A percentile compares a stretch with the other conserved stretches of the same genome.
These are phyloP conservation scores for Psilopsiagon aymara DNA, from an alignment of 2,113 vertebrate genomes.

Conservation along the genomic window DNA sequence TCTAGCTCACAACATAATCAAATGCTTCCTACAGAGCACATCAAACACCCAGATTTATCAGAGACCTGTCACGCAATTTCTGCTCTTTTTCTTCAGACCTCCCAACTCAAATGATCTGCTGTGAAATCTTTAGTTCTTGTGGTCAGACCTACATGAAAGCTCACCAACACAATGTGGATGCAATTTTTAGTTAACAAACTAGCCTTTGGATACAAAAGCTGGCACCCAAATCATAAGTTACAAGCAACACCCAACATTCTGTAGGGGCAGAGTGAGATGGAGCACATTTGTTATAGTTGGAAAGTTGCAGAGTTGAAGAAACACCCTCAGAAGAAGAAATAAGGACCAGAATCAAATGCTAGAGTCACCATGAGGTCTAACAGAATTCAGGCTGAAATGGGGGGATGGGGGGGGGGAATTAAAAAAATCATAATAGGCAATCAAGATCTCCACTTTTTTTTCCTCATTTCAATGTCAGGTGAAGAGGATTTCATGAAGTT, in stretches of 20 bases:
- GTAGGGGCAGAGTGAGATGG: not conserved
- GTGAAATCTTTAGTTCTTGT: not conserved
- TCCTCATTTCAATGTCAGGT: not conserved
- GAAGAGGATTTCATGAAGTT: not conserved
- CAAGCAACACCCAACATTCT: not conserved
- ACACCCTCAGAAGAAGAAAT: not conserved
- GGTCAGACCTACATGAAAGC: not conserved
- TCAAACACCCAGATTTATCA: not conserved
- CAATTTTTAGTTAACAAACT: not conserved
- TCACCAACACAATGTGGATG: not conserved
- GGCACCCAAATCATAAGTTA: not conserved
- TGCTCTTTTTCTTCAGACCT: not conserved
- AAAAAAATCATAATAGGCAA: not conserved
- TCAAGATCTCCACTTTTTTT: not conserved
- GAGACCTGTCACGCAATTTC: not conserved
- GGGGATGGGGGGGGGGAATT: no score
- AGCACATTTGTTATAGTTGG: not conserved
- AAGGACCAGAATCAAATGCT: not conserved
- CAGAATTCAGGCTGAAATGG: not conserved
- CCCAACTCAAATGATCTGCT: not conserved
- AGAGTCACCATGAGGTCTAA: not conserved
- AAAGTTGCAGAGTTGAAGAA: not conserved
- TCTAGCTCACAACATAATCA: not conserved
- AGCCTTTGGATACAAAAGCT: not conserved
- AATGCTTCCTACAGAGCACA: not conserved